A percentile compares a stretch with the other conserved stretches of the same genome.
phyloP scores from a whole-genome alignment of 92 coral and sea anemone genomes.

The Heliopora coerulea region DNA sequence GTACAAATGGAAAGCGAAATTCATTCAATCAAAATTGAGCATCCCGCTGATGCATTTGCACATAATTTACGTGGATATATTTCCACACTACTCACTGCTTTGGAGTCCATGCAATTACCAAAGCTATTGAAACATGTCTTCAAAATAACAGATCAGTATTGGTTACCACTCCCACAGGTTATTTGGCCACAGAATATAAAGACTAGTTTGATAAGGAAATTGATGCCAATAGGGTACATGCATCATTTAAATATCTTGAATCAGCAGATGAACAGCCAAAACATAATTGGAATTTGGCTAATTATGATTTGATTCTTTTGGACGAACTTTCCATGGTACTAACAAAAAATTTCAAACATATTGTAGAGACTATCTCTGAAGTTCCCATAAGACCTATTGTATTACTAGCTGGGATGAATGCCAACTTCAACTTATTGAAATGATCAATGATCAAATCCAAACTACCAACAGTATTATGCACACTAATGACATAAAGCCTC shows the following conservation, averaged over 20 bases:
- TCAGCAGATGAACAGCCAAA: neutral
- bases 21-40: neutral
- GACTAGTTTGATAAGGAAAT: neutral
- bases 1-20: too few relatives aligned
- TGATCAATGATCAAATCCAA: neutral
- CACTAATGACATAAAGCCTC: neutral
- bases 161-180: neutral
- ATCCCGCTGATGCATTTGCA: constrained; percentile 35
- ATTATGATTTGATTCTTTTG: neutral
- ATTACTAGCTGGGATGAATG: neutral
- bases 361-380: neutral
- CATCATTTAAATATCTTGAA: constrained; percentile 12
- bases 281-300: neutral
- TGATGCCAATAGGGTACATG: constrained; percentile 21
- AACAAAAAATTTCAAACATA: neutral
- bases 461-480: neutral
- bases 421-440: constrained; percentile 16
- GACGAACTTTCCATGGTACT: constrained; percentile 34
- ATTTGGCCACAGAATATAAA: neutral
- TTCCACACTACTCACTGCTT: neutral
- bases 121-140: too few relatives aligned
- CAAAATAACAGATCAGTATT: neutral
- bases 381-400: constrained; percentile 17
- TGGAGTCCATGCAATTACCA: too few relatives aligned
- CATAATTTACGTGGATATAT: constrained; percentile 21